Evolutionary conservation across 2,113 vertebrate genomes (phyloP).

Genomic region (Rhadina sibilatrix): DNA sequence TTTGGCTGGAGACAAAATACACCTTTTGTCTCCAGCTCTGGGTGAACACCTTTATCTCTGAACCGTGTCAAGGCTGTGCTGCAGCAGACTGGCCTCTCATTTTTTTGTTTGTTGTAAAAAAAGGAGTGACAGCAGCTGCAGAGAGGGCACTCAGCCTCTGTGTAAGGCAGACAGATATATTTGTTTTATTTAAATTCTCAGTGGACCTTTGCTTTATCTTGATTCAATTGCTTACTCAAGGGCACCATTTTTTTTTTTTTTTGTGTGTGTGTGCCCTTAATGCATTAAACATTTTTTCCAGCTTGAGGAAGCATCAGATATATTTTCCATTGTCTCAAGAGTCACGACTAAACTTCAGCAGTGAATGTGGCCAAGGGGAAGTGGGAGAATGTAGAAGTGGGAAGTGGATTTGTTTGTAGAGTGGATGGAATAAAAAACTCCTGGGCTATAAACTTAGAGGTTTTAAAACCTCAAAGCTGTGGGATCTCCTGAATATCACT

Average conservation of each 20-base stretch:
- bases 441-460: not conserved
- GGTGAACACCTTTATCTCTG: not conserved
- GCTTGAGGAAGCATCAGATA: not conserved
- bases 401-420: not conserved
- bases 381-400: not conserved
- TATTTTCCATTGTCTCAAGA: not conserved
- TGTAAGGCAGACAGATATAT: not conserved
- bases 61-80: not conserved
- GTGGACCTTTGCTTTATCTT: not conserved
- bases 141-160: not conserved
- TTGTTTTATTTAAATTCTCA: slow-evolving; percentile 10
- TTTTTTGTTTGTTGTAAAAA: not conserved
- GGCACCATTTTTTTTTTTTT: not conserved
- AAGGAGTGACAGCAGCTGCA: not conserved
- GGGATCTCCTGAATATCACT: not conserved
- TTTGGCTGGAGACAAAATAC: not conserved
- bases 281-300: slow-evolving; percentile 2
- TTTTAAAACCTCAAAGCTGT: not conserved
- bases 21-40: not conserved
- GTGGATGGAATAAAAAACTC: not conserved
- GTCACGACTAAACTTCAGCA: not conserved
- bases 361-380: not conserved
- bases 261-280: not conserved
- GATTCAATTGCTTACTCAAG: not conserved
- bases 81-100: not conserved